These are phyloP conservation scores for Anolis sagrei DNA, from an alignment of 2,113 vertebrate species.

Conservation along the genomic window DNA sequence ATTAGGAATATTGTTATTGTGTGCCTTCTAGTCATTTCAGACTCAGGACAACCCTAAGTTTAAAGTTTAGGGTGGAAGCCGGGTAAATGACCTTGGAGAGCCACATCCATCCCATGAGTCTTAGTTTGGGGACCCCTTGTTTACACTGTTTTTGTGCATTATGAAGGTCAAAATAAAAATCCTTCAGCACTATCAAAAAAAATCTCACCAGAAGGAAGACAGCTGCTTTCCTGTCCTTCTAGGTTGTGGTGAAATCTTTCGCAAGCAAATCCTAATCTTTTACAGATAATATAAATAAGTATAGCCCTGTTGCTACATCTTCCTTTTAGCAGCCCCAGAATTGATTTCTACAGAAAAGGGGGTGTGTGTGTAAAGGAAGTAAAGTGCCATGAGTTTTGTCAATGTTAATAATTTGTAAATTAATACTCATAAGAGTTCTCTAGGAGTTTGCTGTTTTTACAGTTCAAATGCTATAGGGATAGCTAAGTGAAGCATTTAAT, in stretches of 20 bases:
- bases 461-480: slow-evolving; percentile 60
- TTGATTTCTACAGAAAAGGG: neutral
- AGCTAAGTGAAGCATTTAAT: slow-evolving; percentile 60
- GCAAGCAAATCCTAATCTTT: neutral
- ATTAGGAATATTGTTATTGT: too few species aligned
- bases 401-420: slow-evolving; percentile 53
- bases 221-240: neutral
- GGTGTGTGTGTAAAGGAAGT: neutral
- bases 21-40: too few species aligned
- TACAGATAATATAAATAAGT: neutral
- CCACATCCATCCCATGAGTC: too few species aligned
- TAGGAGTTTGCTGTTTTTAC: slow-evolving; percentile 61
- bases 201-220: neutral
- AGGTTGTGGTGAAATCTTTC: neutral
- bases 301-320: too few species aligned
- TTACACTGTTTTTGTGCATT: neutral
- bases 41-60: too few species aligned
- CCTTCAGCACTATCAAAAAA: neutral
- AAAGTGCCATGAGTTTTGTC: neutral
- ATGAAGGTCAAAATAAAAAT: neutral
- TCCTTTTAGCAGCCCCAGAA: neutral
- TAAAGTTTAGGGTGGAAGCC: too few species aligned
- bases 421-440: slow-evolving; percentile 65
- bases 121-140: too few species aligned
- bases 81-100: too few species aligned